phyloP scores from a whole-genome alignment of 2,888 invertebrate species.

The Lochmaea capreae region DNA sequence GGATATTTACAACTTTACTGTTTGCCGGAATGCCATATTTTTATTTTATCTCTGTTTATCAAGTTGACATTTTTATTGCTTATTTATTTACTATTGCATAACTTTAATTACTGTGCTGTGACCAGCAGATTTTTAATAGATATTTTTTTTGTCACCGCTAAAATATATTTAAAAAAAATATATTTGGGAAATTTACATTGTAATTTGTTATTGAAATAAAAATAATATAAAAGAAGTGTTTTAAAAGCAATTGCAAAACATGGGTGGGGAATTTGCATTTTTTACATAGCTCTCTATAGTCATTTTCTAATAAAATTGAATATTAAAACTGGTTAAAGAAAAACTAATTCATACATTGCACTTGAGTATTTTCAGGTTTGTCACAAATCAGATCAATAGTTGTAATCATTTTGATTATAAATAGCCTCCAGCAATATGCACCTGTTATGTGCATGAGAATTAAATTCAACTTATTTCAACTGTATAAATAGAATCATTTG shows the following conservation, averaged over 20 bases:
- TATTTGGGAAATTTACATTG: background rate
- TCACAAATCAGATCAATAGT: no score
- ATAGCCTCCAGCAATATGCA: no score
- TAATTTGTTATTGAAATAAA: background rate
- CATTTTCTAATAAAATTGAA: background rate
- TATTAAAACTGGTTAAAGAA: no score
- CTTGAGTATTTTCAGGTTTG: no score
- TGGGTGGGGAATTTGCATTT: background rate
- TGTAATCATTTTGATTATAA: no score
- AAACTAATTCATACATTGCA: no score
- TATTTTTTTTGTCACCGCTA: background rate
- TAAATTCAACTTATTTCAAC: no score
- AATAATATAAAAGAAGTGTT: no score
- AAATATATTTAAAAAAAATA: no score
- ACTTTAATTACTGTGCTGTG: background rate
- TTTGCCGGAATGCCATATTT: background rate
- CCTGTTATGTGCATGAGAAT: no score
- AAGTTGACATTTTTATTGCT: background rate
- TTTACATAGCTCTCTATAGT: no score
- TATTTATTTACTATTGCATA: slow-evolving; percentile 11
- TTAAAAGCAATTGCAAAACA: background rate
- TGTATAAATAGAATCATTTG: no score
- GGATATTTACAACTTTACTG: background rate
- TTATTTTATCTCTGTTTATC: slow-evolving; percentile 3
- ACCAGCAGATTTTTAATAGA: background rate